Conservation (phyloP, 2,888 invertebrate genomes). For the Falcaria lacertinaria region DNA sequence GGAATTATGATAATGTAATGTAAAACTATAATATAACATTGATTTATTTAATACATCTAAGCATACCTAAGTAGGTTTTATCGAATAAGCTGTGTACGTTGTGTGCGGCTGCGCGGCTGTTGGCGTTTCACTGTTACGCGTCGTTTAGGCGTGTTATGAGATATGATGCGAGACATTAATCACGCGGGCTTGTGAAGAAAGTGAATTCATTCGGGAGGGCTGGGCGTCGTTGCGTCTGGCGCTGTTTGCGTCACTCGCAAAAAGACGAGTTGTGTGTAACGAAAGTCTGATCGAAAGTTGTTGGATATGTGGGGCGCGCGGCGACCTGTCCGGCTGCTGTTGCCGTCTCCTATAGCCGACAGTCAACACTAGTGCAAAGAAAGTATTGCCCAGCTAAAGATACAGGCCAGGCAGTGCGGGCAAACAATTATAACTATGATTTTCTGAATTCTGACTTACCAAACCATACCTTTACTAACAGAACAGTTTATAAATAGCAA, state of each 20-base stretch:
- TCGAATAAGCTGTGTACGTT: no score
- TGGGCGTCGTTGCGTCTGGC: conserved; percentile 58
- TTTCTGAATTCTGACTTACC: no score
- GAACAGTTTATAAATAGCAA: no score
- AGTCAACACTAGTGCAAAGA: conserved; percentile 43
- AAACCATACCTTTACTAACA: no score
- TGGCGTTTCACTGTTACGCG: conserved; percentile 1
- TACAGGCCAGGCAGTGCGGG: no score
- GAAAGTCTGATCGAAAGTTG: conserved; percentile 79
- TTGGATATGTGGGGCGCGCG: conserved; percentile 70
- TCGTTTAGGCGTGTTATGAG: neutral
- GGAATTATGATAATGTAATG: no score
- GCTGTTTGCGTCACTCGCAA: conserved; percentile 45
- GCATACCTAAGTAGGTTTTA: no score
- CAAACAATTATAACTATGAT: no score
- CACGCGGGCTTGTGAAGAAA: conserved; percentile 37
- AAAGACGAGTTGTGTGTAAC: conserved; percentile 60
- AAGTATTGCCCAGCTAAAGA: conserved; percentile 33
- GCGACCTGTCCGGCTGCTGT: conserved; percentile 56
- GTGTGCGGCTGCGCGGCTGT: neutral
- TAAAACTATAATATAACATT: no score
- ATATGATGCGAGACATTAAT: conserved; percentile 5
- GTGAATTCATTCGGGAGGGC: conserved; percentile 49
- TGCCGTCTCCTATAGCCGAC: conserved; percentile 11
- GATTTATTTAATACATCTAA: no score